Evolutionary conservation across 2,888 invertebrate genomes (phyloP).

Genomic region (Watsonalla binaria): DNA sequence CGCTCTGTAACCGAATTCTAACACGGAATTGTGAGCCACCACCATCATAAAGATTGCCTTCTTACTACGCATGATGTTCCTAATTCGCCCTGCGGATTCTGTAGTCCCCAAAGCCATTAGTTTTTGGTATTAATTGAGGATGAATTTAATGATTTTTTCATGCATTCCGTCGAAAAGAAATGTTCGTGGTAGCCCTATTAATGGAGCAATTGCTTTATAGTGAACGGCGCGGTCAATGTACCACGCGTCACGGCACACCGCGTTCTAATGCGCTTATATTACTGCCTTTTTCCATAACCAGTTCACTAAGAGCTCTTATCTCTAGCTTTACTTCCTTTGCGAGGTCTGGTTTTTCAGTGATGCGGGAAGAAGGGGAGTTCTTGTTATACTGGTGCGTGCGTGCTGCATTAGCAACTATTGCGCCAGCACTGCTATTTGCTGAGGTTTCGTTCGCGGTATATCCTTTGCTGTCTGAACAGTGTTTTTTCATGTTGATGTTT

Average conservation of each 20-base stretch:
- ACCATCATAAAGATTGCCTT: too few relatives aligned
- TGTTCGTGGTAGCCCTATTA: conserved; percentile 53
- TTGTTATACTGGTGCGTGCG: conserved; percentile 23
- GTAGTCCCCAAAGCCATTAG: too few relatives aligned
- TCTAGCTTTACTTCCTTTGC: conserved; percentile 10
- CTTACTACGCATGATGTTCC: too few relatives aligned
- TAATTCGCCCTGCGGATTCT: too few relatives aligned
- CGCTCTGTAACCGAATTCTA: neutral
- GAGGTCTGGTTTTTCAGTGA: neutral
- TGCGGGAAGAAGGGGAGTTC: conserved; percentile 28
- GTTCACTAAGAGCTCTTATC: conserved; percentile 28
- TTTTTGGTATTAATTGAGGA: too few relatives aligned
- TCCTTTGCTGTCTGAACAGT: conserved; percentile 26
- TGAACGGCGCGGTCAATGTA: conserved; percentile 68
- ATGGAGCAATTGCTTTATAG: conserved; percentile 63
- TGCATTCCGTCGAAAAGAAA: neutral
- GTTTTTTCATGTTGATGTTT: conserved; percentile 9
- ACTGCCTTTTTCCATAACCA: conserved; percentile 60
- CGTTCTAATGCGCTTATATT: conserved; percentile 73
- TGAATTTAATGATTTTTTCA: neutral
- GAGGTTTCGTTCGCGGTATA: conserved; percentile 46
- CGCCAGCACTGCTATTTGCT: conserved; percentile 58
- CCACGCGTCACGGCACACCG: conserved; percentile 70
- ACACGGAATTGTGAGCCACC: too few relatives aligned
- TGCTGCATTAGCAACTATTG: conserved; percentile 53